A percentile compares a stretch with the other conserved stretches of the same genome.
phyloP scores from a whole-genome alignment of 2,797 vertebrate species.

The Aselliscus stoliczkanus region DNA sequence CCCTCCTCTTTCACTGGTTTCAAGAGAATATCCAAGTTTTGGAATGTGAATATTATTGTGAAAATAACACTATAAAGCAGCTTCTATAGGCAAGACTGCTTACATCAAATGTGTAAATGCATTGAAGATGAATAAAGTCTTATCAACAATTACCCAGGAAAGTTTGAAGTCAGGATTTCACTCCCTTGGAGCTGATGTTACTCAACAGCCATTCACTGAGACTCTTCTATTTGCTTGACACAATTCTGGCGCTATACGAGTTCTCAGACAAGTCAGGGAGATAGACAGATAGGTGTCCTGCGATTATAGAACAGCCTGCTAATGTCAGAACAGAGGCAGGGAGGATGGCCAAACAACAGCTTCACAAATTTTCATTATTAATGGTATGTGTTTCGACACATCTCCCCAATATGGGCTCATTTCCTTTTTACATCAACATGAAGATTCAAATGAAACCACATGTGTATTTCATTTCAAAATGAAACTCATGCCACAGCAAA shows the following conservation, averaged over 20 bases:
- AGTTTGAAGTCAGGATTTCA: background rate
- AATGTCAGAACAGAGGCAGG: background rate
- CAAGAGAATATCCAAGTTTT: background rate
- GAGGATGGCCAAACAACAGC: background rate
- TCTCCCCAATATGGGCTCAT: slow-evolving; percentile 44
- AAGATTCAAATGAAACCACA: slow-evolving; percentile 43
- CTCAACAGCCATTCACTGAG: background rate
- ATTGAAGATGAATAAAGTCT: background rate
- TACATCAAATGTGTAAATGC: background rate
- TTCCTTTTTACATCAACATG: slow-evolving; percentile 66
- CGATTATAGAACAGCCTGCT: background rate
- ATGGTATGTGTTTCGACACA: slow-evolving; percentile 56
- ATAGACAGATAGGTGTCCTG: background rate
- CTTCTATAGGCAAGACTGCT: background rate
- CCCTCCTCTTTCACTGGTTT: background rate
- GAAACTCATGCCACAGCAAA: slow-evolving; percentile 29
- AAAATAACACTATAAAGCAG: background rate
- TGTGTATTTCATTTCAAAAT: slow-evolving; percentile 53
- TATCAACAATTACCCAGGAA: background rate
- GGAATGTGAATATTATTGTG: background rate
- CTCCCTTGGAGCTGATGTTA: background rate
- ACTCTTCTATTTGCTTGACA: background rate
- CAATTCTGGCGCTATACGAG: background rate
- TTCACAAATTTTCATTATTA: slow-evolving; percentile 11
- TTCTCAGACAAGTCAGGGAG: background rate